A percentile compares a stretch with the other conserved stretches of the same genome.
Conservation (phyloP, 2,888 invertebrate genomes). For the Dynastes grantii region DNA sequence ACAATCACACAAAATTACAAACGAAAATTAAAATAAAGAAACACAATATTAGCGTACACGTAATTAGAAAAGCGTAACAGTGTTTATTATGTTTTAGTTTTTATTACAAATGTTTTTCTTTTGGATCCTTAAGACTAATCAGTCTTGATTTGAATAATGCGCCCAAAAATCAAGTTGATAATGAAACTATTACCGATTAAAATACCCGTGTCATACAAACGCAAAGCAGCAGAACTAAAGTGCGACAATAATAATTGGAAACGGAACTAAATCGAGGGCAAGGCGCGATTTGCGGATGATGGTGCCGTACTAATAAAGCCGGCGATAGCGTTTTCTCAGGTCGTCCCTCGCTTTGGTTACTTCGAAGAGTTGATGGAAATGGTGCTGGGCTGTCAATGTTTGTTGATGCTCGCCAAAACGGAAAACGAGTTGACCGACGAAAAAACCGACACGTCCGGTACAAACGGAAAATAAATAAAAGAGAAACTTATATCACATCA, state of each 20-base stretch:
- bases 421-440: conserved; percentile 56
- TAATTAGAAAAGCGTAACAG: conserved; percentile 40
- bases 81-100: background rate
- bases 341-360: conserved; percentile 1
- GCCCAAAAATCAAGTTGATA: conserved; percentile 27
- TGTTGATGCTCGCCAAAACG: conserved; percentile 54
- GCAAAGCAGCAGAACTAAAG: background rate
- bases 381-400: conserved; percentile 19
- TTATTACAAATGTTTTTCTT: conserved; percentile 36
- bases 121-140: conserved; percentile 64
- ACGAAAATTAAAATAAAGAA: background rate
- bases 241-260: background rate
- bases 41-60: conserved; percentile 33
- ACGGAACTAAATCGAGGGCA: conserved; percentile 53
- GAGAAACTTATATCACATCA: conserved; percentile 58
- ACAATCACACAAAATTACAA: conserved; percentile 57
- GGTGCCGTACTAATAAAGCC: background rate
- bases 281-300: conserved; percentile 42
- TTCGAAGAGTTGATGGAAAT: background rate
- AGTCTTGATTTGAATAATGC: conserved; percentile 60
- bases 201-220: conserved; percentile 1
- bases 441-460: conserved; percentile 57
- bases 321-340: conserved; percentile 6
- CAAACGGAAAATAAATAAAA: conserved; percentile 38
- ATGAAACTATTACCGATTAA: conserved; percentile 1